phyloP scores from a whole-genome alignment of 2,113 vertebrate species.

The Anolis carolinensis region DNA sequence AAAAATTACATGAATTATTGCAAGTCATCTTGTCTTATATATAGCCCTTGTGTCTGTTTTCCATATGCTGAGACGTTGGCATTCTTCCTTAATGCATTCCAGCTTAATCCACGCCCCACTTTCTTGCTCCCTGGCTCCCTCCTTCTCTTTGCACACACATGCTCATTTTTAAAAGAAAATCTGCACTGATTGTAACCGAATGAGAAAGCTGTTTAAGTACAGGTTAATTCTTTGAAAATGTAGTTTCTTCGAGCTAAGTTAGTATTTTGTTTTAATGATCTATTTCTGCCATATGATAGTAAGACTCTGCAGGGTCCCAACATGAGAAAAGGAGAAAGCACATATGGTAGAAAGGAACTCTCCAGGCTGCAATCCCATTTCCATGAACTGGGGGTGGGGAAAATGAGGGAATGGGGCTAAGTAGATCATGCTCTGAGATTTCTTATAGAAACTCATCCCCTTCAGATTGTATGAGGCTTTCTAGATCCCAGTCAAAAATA shows the following conservation, averaged over 20 bases:
- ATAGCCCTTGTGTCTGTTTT: constrained; percentile 77
- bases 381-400: neutral
- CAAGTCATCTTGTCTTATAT: constrained; percentile 83
- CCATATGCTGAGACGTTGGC: constrained; percentile 77
- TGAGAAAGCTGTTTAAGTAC: constrained; percentile 21
- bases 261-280: neutral
- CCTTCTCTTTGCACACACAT: constrained; percentile 38
- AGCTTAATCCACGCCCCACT: constrained; percentile 60
- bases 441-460: neutral
- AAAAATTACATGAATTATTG: constrained; percentile 70
- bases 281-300: neutral
- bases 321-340: neutral
- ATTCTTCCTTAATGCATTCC: constrained; percentile 68
- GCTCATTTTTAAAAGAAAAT: constrained; percentile 48
- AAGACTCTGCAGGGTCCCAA: neutral
- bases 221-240: constrained; percentile 11
- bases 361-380: neutral
- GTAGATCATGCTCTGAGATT: neutral
- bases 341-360: neutral
- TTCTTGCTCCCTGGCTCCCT: constrained; percentile 41
- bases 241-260: constrained; percentile 11
- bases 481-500: neutral
- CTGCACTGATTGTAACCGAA: constrained; percentile 17
- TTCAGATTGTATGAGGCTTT: neutral
- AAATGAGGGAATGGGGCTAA: neutral